Evolutionary conservation across 1,140 invertebrate genomes (phyloP).

Genomic region (Bicyclus anynana): DNA sequence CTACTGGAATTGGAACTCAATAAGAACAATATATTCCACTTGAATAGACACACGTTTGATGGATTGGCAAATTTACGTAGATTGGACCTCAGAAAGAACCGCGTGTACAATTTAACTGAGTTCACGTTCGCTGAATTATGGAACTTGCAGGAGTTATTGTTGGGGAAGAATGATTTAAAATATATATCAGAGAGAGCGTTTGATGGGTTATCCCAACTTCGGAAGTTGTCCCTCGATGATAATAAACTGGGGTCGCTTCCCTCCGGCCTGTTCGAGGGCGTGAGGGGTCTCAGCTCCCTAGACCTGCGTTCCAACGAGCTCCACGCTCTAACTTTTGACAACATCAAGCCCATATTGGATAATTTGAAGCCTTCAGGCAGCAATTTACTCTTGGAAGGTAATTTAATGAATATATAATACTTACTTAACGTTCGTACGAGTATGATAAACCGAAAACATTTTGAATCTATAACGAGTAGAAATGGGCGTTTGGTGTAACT

Average conservation of each 20-base stretch:
- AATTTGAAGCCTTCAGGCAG: slow-evolving; percentile 85
- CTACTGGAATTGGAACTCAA: slow-evolving; percentile 84
- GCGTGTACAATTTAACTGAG: slow-evolving; percentile 84
- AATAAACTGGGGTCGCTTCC: slow-evolving; percentile 84
- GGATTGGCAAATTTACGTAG: slow-evolving; percentile 81
- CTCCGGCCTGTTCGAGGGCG: slow-evolving; percentile 81
- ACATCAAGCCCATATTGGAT: slow-evolving; percentile 46
- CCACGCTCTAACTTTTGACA: slow-evolving; percentile 83
- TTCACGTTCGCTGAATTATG: slow-evolving; percentile 85
- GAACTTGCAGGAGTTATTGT: slow-evolving; percentile 82
- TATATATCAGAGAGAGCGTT: slow-evolving; percentile 85
- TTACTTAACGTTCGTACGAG: slow-evolving; percentile 15
- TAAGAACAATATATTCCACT: slow-evolving; percentile 82
- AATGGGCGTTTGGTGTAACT: slow-evolving; percentile 23
- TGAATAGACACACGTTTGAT: slow-evolving; percentile 84
- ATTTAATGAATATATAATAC: slow-evolving; percentile 73
- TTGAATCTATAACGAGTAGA: slow-evolving; percentile 27
- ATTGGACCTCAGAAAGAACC: slow-evolving; percentile 83
- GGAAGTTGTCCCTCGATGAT: slow-evolving; percentile 82
- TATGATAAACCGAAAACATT: slow-evolving; percentile 44
- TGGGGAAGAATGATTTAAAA: slow-evolving; percentile 83
- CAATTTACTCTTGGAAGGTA: slow-evolving; percentile 86
- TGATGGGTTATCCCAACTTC: slow-evolving; percentile 82
- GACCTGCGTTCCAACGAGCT: slow-evolving; percentile 85
- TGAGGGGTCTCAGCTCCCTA: slow-evolving; percentile 81